Evolutionary conservation across 2,888 invertebrate genomes (phyloP).

Genomic region (Ptilodon capucinus): DNA sequence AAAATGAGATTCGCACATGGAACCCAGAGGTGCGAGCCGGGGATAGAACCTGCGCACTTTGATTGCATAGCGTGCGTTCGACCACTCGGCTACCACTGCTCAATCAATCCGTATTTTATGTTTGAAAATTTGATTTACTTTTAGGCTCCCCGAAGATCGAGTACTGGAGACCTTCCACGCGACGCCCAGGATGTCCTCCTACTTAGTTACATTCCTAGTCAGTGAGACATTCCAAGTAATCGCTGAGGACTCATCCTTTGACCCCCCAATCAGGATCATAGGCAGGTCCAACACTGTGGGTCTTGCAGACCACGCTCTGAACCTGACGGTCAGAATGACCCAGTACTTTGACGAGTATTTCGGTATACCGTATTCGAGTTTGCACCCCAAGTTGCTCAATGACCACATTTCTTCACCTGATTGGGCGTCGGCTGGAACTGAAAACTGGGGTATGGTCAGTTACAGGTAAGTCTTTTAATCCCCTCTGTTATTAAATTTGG

Average conservation of each 20-base stretch:
- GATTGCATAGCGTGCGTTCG: too few relatives aligned
- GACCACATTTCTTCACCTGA: constrained; percentile 75
- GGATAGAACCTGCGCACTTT: too few relatives aligned
- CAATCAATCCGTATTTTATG: background rate
- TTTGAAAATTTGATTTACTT: constrained; percentile 24
- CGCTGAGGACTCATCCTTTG: constrained; percentile 55
- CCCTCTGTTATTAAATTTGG: too few relatives aligned
- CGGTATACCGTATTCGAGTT: constrained; percentile 55
- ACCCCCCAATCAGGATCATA: constrained; percentile 67
- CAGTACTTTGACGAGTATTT: constrained; percentile 65
- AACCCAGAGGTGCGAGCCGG: too few relatives aligned
- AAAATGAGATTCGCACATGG: too few relatives aligned
- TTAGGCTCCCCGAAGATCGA: constrained; percentile 44
- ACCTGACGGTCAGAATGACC: constrained; percentile 64
- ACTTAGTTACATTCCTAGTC: constrained; percentile 92
- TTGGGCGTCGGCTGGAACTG: constrained; percentile 77
- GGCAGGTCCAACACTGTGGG: constrained; percentile 68
- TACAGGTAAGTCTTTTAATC: constrained; percentile 61
- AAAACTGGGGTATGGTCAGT: constrained; percentile 79
- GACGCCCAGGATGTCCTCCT: constrained; percentile 90
- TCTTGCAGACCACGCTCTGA: constrained; percentile 56
- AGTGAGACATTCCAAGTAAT: constrained; percentile 70
- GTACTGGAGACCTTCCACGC: constrained; percentile 64
- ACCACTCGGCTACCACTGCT: too few relatives aligned
- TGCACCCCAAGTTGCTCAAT: constrained; percentile 63